Conservation (phyloP, 2,888 invertebrate genomes). For the Tenthredo notha region DNA sequence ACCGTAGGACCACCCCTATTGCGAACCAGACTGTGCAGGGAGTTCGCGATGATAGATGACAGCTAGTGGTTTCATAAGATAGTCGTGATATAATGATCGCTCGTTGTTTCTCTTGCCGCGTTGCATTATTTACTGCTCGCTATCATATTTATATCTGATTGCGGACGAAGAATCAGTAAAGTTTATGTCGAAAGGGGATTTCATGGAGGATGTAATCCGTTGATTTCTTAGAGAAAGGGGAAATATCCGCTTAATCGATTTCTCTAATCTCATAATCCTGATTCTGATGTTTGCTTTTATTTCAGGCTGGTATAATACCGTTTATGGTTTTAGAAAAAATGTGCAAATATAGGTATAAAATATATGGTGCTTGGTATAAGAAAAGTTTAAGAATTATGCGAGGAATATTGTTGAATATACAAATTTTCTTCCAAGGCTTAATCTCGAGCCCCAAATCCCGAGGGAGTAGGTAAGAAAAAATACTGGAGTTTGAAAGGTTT, state of each 20-base stretch:
- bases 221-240: slow-evolving; percentile 10
- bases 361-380: not conserved
- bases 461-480: not conserved
- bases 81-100: slow-evolving; percentile 50
- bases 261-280: not conserved
- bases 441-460: not conserved
- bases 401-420: slow-evolving; percentile 1
- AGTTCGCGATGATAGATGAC: slow-evolving; percentile 48
- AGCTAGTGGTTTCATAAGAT: slow-evolving; percentile 44
- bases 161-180: not conserved
- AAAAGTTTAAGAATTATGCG: not conserved
- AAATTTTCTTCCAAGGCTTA: not conserved
- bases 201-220: not conserved
- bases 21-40: slow-evolving; percentile 36
- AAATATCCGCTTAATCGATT: not conserved
- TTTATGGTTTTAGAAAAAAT: not conserved
- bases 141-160: slow-evolving; percentile 37
- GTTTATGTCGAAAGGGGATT: slow-evolving; percentile 14
- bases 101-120: slow-evolving; percentile 26
- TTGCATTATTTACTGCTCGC: slow-evolving; percentile 45
- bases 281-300: not conserved
- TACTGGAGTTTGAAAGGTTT: slow-evolving; percentile 37
- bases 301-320: not conserved
- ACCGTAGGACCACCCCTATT: slow-evolving; percentile 14
- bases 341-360: not conserved